A percentile compares a stretch with the other conserved stretches of the same genome.
Evolutionary conservation across 2,113 vertebrate species (phyloP).

Genomic region (Pachycephala philippinensis): DNA sequence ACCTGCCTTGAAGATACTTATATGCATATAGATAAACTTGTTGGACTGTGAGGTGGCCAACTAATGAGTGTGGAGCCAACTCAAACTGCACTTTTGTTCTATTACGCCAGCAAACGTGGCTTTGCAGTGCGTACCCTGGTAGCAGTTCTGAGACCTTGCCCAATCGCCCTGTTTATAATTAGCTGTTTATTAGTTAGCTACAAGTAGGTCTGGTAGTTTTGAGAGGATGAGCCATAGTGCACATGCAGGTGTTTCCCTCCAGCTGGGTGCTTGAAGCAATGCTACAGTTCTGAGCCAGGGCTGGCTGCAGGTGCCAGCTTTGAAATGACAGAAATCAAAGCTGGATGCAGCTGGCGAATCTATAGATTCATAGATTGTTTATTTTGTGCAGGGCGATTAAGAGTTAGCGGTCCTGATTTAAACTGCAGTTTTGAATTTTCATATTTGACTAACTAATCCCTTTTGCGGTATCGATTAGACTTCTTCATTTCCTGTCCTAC

Average conservation of each 20-base stretch:
- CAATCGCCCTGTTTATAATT: neutral
- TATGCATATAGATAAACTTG: neutral
- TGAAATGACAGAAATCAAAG: neutral
- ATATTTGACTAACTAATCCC: conserved; percentile 33
- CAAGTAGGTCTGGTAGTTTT: neutral
- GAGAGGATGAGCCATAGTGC: neutral
- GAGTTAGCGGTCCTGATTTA: conserved; percentile 11
- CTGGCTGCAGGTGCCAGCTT: conserved; percentile 11
- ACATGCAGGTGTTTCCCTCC: conserved; percentile 49
- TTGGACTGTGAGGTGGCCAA: neutral
- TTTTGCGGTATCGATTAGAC: neutral
- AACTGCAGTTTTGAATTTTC: conserved; percentile 8
- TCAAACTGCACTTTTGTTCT: accelerated
- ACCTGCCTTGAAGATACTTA: neutral
- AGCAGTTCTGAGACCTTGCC: neutral
- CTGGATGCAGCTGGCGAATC: neutral
- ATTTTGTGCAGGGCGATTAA: neutral
- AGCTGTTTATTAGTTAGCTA: neutral
- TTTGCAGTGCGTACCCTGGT: neutral
- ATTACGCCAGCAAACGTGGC: accelerated
- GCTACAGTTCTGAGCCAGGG: neutral
- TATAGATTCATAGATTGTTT: neutral
- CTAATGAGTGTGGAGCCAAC: neutral
- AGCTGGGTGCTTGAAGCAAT: neutral
- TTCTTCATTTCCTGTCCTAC: conserved; percentile 23